Conservation (phyloP, 2,888 invertebrate genomes). For the Morpho helenor region DNA sequence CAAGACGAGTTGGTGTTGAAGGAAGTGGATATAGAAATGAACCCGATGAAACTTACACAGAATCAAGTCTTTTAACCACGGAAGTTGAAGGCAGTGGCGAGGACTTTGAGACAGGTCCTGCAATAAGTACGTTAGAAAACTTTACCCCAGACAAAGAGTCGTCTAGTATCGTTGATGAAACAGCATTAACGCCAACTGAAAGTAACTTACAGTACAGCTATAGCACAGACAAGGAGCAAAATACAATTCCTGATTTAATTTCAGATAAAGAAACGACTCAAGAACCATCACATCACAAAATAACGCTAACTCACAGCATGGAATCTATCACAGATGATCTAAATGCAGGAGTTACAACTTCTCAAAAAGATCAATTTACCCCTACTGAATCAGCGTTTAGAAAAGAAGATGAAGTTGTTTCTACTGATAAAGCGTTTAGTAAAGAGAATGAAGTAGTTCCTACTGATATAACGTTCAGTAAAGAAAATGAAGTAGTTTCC, state of each 20-base stretch:
- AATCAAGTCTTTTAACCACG: slow-evolving; percentile 38
- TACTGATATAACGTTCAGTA: no score
- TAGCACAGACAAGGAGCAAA: slow-evolving; percentile 47
- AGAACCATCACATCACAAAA: slow-evolving; percentile 21
- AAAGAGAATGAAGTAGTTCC: no score
- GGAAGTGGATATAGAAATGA: slow-evolving; percentile 70
- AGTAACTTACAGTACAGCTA: slow-evolving; percentile 9
- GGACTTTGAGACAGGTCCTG: slow-evolving; percentile 30
- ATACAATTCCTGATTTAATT: slow-evolving; percentile 46
- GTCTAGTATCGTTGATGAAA: slow-evolving; percentile 29
- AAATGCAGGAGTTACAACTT: slow-evolving; percentile 18
- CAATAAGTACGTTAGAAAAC: slow-evolving; percentile 21
- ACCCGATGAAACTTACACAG: slow-evolving; percentile 54
- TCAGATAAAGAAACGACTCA: slow-evolving; percentile 36
- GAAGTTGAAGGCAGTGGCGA: slow-evolving; percentile 67
- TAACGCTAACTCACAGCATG: slow-evolving; percentile 4
- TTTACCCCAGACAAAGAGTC: slow-evolving; percentile 22
- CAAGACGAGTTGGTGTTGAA: slow-evolving; percentile 57
- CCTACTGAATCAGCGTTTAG: slow-evolving; percentile 34
- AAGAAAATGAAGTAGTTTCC: slow-evolving; percentile 32
- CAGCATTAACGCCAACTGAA: slow-evolving; percentile 26
- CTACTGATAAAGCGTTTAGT: no score
- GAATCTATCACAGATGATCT: slow-evolving; percentile 17
- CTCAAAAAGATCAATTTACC: slow-evolving; percentile 29
- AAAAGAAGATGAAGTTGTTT: slow-evolving; percentile 27